A percentile compares a stretch with the other conserved stretches of the same genome.
Evolutionary conservation across 2,888 invertebrate genomes (phyloP).

Genomic region (Phengaris alcon): DNA sequence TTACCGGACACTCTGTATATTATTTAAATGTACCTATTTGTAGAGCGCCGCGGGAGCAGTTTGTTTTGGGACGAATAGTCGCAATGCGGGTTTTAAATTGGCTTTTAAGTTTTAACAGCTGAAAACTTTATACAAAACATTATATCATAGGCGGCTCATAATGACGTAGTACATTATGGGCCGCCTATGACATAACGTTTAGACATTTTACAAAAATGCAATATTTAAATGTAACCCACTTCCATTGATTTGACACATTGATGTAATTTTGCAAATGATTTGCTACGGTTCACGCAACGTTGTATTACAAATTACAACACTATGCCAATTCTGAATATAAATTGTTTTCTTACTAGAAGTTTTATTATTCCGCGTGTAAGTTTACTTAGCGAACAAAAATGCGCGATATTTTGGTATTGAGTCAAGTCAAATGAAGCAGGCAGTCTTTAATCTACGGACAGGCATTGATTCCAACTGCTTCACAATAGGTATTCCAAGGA

Average conservation of each 20-base stretch:
- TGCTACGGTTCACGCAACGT: conserved; percentile 8
- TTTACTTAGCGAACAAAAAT: not conserved
- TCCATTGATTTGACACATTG: not conserved
- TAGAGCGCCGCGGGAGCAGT: conserved; percentile 24
- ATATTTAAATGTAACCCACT: conserved; percentile 6
- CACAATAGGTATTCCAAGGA: not conserved
- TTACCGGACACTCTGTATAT: too few relatives aligned
- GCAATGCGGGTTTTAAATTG: conserved; percentile 25
- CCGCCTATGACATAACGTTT: not conserved
- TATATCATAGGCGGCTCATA: not conserved
- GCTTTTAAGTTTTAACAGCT: not conserved
- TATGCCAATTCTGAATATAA: not conserved
- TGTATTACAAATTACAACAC: not conserved
- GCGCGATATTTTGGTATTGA: not conserved
- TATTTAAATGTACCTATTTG: not conserved
- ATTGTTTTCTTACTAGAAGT: not conserved
- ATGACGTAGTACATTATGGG: too few relatives aligned
- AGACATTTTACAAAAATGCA: not conserved
- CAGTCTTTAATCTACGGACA: not conserved
- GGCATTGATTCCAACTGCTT: not conserved
- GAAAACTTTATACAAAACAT: not conserved
- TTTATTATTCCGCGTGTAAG: not conserved
- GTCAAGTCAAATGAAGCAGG: not conserved
- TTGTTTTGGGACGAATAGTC: conserved; percentile 13
- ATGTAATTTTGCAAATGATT: conserved; percentile 5